Evolutionary conservation across 2,797 vertebrate species (phyloP), one percentile per base, ranked within the genome.

Genomic region (Artibeus lituratus): DNA sequence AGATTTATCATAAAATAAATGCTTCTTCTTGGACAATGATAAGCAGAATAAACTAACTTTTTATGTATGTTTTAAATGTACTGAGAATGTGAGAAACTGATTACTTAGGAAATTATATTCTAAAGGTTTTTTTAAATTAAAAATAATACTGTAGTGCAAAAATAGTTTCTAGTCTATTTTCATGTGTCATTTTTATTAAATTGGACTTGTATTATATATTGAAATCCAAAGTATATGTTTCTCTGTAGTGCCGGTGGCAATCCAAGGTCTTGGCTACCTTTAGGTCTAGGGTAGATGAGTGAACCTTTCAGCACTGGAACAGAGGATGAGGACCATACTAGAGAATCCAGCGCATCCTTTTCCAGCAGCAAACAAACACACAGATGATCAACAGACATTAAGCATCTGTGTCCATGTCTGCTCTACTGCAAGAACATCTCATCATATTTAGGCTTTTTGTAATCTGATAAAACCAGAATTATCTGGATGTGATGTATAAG

Each of bases 381-480:
- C 10, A 15, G 81, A 57, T 44, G 51, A 74, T 35, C 24, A 84
- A 37, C 11, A 65, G 65, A 76, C 67, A 37, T 37, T 57, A 80
- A 83, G 2, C 57, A 81, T 70, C 69, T 72, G 3, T 70, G 11
- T 24, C 59, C 51, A 70, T 12, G 24, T 47, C 49, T 69, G n/a
- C 15, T 3, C 6, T 29, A 37, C 35, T 47, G 10, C 9, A 90
- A 92, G 35, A 65, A 18, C 26, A 53, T 62, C 57, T 91, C n/a
- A 82, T 90, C 70, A 78, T 85, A 88, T 62, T 22, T 94, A 39
- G 49, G 73, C 32, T 69, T 93, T 24, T 83, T 47, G 62, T 81
- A 89, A 87, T 57, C 83, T 12, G 12, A 87, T 67, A 90, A 93
- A 93, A 74, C 39, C 39, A 92, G 26, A 90, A 85, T 91, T 96